A percentile compares a stretch with the other conserved stretches of the same genome.
Conservation (phyloP, 2,113 vertebrate species). For the Chaetorhynchus papuensis region DNA sequence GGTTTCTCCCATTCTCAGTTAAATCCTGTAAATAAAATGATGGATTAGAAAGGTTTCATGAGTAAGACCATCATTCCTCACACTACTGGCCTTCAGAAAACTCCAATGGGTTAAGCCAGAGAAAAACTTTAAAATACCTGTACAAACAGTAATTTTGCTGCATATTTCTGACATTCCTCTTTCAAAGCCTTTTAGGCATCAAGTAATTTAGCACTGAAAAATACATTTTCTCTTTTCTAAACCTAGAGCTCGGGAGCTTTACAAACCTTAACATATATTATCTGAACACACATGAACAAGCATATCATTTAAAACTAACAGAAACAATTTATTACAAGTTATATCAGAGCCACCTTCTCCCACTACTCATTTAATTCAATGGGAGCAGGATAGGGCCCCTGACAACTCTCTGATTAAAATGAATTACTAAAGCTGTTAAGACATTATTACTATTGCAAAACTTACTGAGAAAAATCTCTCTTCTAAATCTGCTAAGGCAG, state of each 20-base stretch:
- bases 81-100: neutral
- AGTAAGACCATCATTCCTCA: neutral
- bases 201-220: neutral
- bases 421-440: neutral
- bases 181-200: neutral
- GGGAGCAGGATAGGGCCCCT: neutral
- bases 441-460: neutral
- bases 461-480: neutral
- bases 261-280: neutral
- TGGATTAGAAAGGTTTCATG: neutral
- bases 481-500: neutral
- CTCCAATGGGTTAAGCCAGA: neutral
- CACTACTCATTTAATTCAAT: neutral
- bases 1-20: neutral
- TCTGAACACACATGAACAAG: neutral
- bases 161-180: neutral
- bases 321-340: neutral
- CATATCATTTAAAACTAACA: neutral
- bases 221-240: neutral
- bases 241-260: neutral
- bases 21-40: neutral
- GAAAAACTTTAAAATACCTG: neutral
- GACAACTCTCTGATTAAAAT: neutral
- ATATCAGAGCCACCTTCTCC: neutral
- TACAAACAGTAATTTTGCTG: neutral